A percentile compares a stretch with the other conserved stretches of the same genome.
Evolutionary conservation across 2,113 vertebrate species (phyloP).

Genomic region (Mobula hypostoma): DNA sequence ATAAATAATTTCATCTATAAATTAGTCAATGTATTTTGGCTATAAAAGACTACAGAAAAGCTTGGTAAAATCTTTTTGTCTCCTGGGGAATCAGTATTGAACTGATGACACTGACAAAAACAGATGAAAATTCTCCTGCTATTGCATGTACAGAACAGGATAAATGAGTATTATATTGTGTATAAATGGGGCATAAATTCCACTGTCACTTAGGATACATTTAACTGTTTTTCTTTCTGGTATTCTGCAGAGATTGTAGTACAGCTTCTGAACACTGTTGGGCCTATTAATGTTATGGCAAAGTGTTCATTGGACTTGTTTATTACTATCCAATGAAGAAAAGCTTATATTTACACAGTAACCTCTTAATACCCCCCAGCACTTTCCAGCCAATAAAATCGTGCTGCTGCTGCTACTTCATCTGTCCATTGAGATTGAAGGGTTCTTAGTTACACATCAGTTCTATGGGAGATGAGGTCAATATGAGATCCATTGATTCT

Average conservation of each 20-base stretch:
- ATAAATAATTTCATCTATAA: constrained; percentile 1
- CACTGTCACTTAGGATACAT: background rate
- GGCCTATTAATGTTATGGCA: background rate
- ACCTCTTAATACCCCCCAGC: too few species aligned
- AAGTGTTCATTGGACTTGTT: background rate
- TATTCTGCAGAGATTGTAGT: background rate
- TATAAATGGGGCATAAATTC: background rate
- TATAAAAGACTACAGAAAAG: background rate
- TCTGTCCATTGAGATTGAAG: too few species aligned
- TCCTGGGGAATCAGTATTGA: background rate
- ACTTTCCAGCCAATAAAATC: too few species aligned
- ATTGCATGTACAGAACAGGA: background rate
- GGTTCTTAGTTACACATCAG: too few species aligned
- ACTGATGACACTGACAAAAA: background rate
- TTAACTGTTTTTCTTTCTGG: background rate
- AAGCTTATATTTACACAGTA: too few species aligned
- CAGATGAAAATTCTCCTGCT: background rate
- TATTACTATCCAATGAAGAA: background rate
- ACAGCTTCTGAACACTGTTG: too few species aligned
- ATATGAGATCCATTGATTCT: too few species aligned
- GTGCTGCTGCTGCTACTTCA: too few species aligned
- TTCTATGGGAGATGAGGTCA: too few species aligned
- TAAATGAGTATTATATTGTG: background rate
- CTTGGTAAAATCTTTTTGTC: background rate
- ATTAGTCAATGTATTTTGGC: background rate